Evolutionary conservation across 2,888 invertebrate genomes (phyloP).

Genomic region (Norana najaformis): DNA sequence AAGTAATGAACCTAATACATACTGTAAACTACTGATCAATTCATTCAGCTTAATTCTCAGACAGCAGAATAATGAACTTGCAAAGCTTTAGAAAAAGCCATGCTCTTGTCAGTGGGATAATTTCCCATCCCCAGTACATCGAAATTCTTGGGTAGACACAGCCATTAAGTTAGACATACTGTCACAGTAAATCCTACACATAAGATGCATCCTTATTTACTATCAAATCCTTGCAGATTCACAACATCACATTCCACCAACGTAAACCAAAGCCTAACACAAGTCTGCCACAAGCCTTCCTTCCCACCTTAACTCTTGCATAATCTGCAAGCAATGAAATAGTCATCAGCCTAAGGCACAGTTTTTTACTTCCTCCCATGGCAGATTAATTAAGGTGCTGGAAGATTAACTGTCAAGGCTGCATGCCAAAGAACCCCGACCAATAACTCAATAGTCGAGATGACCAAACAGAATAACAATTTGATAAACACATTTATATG

Average conservation of each 20-base stretch:
- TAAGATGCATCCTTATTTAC: background rate
- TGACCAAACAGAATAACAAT: background rate
- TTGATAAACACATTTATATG: conserved; percentile 13
- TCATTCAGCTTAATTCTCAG: background rate
- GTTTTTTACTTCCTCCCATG: conserved; percentile 5
- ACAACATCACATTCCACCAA: background rate
- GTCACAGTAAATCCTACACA: background rate
- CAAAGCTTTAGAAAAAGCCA: background rate
- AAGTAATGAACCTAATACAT: no score
- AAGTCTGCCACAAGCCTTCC: background rate
- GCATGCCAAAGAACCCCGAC: background rate
- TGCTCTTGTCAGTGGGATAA: background rate
- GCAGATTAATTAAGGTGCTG: conserved; percentile 5
- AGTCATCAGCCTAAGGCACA: background rate
- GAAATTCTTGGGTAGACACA: background rate
- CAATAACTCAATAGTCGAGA: conserved; percentile 19
- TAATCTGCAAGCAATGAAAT: background rate
- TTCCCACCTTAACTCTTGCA: background rate
- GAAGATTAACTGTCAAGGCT: conserved; percentile 17
- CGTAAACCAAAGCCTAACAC: background rate
- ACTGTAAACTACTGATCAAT: background rate
- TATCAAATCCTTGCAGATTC: background rate
- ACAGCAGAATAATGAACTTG: background rate
- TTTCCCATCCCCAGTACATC: background rate
- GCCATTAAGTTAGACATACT: background rate